Conservation (phyloP, 2,888 invertebrate species). For the Macroteleia sp. region DNA sequence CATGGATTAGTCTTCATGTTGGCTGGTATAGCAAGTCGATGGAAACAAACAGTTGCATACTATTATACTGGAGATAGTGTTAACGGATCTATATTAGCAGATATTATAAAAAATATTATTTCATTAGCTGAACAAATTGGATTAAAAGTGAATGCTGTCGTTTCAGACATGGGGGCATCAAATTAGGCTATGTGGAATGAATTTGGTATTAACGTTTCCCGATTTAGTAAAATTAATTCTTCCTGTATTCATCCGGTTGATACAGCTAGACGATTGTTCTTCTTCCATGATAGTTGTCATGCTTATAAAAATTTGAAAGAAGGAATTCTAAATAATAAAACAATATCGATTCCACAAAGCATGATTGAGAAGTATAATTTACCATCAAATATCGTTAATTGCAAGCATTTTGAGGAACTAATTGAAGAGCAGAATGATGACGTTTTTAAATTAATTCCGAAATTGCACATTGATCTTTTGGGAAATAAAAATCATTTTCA, state of each 20-base stretch:
- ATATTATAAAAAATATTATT: constrained; percentile 45
- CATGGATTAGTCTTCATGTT: constrained; percentile 71
- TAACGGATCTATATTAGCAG: constrained; percentile 59
- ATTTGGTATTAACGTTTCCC: constrained; percentile 47
- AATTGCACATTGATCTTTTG: no score
- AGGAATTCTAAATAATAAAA: neutral
- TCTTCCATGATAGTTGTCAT: neutral
- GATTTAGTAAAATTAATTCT: constrained; percentile 27
- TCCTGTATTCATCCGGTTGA: constrained; percentile 63
- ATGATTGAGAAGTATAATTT: constrained; percentile 47
- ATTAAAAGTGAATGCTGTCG: constrained; percentile 65
- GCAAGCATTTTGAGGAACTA: neutral
- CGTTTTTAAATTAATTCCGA: no score
- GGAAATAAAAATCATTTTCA: no score
- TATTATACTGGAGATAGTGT: constrained; percentile 68
- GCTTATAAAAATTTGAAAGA: constrained; percentile 9
- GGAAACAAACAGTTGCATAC: constrained; percentile 72
- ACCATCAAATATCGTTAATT: constrained; percentile 57
- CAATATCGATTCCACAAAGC: neutral
- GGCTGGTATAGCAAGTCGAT: constrained; percentile 67
- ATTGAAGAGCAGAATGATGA: no score
- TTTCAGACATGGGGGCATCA: constrained; percentile 70
- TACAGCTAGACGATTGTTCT: constrained; percentile 41
- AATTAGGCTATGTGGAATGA: constrained; percentile 69
- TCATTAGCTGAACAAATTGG: constrained; percentile 27